Evolutionary conservation across 2,113 vertebrate genomes (phyloP), one percentile per base, ranked within the genome.

Genomic region (Galbula dea): DNA sequence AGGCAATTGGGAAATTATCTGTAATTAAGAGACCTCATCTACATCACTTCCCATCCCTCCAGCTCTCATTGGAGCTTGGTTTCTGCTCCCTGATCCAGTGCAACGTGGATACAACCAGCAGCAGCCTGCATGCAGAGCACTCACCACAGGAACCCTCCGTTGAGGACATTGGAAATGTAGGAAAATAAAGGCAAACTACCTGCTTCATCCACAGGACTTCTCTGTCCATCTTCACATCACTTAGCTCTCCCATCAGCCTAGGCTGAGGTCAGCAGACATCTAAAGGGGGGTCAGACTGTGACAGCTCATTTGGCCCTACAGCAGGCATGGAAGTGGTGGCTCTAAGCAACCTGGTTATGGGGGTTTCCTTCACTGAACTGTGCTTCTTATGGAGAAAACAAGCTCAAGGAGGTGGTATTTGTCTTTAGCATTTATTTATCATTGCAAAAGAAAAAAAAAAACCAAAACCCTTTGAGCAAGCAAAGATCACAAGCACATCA

Each of bases 401-500:
- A 97, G 97, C 95, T 98, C 97, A 93, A 98, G 96, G 95, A 97
- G 90, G 93, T 97, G 95, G 90, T 95, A 82, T 98, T 98, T 43
- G 97, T 97, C 96, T 98, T 98, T 97, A 98, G 97, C 97, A 98
- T 99, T 99, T 99, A 99, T 99, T 99, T 97, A 97, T 98, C 97
- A 98, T 97, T 98, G 98, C 90, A 86, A 94, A 96, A 61, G 94
- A 62, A 67, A 61, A 61, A 68, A 74, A 21, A 39, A 62, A 29
- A 37, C 32, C 86, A 59, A 62, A 77, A n/a, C 90, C 90, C 96
- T 98, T 98, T 96, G 96, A 99, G 98, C 99, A 99, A 98, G 98
- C 99, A 99, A 97, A 98, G 98, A 98, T 98, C 98, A 99, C 98
- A 98, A 98, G 97, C 98, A 99, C 98, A 94, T 99, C 98, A 99